phyloP scores from a whole-genome alignment of 2,797 vertebrate genomes.

The Nyctalus aviator region DNA sequence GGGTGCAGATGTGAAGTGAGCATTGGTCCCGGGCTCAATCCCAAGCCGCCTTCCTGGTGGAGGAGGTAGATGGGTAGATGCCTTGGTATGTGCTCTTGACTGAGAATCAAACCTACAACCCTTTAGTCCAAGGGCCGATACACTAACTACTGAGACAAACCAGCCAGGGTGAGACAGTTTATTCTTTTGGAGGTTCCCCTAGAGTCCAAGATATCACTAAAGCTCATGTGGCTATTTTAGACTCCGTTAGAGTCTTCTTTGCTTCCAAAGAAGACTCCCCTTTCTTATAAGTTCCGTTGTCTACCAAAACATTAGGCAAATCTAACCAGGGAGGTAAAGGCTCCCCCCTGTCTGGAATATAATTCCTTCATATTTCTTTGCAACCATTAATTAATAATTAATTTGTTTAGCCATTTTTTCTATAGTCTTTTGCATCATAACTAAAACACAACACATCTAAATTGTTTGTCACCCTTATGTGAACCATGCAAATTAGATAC shows the following conservation, averaged over 20 bases:
- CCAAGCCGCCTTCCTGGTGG: neutral
- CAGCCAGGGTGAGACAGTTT: no score
- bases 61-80: neutral
- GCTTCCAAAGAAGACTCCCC: neutral
- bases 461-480: neutral
- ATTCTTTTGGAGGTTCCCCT: neutral
- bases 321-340: neutral
- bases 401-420: neutral
- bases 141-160: no score
- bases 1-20: neutral
- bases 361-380: neutral
- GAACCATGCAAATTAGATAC: neutral
- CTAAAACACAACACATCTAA: neutral
- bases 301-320: neutral
- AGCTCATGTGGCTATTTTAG: neutral
- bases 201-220: neutral
- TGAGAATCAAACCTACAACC: no score
- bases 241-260: neutral
- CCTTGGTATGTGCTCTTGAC: no score
- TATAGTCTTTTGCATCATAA: neutral
- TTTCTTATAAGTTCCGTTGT: neutral
- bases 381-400: neutral
- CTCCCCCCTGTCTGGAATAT: neutral
- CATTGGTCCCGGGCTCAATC: neutral
- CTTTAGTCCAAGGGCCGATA: no score